Conservation (phyloP, 2,113 vertebrate species). For the Pteruthius melanotis region DNA sequence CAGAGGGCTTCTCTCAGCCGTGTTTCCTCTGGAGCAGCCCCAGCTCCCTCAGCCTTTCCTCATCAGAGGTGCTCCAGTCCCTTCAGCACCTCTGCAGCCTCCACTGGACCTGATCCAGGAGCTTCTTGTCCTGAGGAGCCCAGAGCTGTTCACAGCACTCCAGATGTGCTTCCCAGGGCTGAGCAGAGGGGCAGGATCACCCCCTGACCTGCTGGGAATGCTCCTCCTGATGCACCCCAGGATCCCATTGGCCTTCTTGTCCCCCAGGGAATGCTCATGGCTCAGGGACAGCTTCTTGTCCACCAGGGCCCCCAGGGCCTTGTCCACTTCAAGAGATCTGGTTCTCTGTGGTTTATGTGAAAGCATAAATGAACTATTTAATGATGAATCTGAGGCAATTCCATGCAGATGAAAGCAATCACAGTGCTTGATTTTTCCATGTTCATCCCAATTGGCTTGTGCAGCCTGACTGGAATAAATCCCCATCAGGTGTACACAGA, state of each 20-base stretch:
- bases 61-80: not conserved
- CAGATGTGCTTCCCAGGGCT: not conserved
- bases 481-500: not conserved
- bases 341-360: not conserved
- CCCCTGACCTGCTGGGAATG: not conserved
- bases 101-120: not conserved
- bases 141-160: not conserved
- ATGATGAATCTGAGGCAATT: not conserved
- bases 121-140: not conserved
- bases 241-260: not conserved
- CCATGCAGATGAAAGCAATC: not conserved
- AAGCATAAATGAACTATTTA: not conserved
- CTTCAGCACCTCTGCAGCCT: not conserved
- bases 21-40: not conserved
- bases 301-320: not conserved
- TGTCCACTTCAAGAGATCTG: not conserved
- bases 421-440: not conserved
- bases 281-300: not conserved
- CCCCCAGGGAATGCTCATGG: not conserved
- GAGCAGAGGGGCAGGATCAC: not conserved
- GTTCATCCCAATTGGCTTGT: not conserved
- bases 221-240: not conserved
- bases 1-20: not conserved
- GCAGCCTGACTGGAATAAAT: slow-evolving; percentile 9
- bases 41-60: not conserved